phyloP scores from a whole-genome alignment of 1,140 invertebrate species.

The Zaprionus vittiger region DNA sequence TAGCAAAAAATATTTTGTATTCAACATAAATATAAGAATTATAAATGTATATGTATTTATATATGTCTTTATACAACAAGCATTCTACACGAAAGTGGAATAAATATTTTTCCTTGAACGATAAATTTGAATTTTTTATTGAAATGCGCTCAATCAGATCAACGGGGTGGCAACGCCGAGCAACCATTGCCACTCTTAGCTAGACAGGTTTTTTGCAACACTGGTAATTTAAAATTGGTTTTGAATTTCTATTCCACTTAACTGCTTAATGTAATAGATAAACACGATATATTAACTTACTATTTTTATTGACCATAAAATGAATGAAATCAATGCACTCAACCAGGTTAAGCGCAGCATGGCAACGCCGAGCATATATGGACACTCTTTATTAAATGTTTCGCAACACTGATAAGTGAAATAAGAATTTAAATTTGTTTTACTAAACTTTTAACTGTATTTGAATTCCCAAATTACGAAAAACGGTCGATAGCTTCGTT shows the following conservation, averaged over 20 bases:
- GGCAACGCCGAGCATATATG: no score
- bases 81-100: conserved; percentile 60
- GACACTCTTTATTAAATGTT: no score
- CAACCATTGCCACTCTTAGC: not conserved
- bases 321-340: no score
- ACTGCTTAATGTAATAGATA: not conserved
- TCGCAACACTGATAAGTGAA: no score
- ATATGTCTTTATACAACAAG: conserved; percentile 74
- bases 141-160: not conserved
- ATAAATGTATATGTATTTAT: conserved; percentile 74
- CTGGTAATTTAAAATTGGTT: not conserved
- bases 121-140: conserved; percentile 14
- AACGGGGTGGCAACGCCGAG: not conserved
- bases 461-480: not conserved
- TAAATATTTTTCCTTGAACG: conserved; percentile 62
- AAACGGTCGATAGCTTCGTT: conserved; percentile 49
- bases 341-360: no score
- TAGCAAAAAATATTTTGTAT: conserved; percentile 74
- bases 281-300: no score
- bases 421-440: not conserved
- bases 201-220: not conserved
- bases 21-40: conserved; percentile 50
- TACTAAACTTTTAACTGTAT: not conserved
- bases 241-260: not conserved
- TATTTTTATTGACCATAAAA: no score